Base-by-base conservation (phyloP, 2,888 invertebrate species). In the Trichogramma dendrolimi region DNA sequence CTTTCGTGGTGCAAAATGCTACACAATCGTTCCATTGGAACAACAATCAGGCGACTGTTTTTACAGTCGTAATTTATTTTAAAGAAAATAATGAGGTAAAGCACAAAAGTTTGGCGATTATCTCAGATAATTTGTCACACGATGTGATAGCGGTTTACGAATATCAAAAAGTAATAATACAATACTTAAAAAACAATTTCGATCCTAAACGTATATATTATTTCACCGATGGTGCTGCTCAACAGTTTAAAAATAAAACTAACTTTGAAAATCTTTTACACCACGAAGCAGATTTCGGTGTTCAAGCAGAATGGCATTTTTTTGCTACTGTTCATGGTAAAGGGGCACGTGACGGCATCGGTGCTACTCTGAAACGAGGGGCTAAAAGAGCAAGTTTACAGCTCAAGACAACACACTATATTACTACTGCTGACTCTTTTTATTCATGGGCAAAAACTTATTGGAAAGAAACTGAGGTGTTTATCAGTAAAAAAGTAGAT, bases 301-400 rank as follows among this genome's bases (percentile, higher is more conserved):
- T 40, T 40, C 40, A 53, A 4, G 53, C 53, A 40, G 53, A 53
- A 14, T 53, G 42, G 7, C 40, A 53, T 40, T 53, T 53, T 10
- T 53, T 53, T 53, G 51, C 41, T 4, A 53, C 53, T 40, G 41
- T 43, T 2, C 41, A 40, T 40, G 53, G 53, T 11, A 53, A 51
- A 51, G 41, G 51, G 8, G 40, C 51, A 51, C 41, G 51, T n/a
- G 51, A 51, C 7, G 39, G 51, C 11, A 43, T 53, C 4, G 53
- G 53, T 42, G 53, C 11, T 4, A 10, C 53, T 4, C 10, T 40
- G 5, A 53, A 53, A 41, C 53, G 39, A 1, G 11, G 41, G n/a
- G 53, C 39, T 11, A 53, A 11, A 14, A n/a, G 41, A 40, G 53
- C 40, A n/a, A n/a, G n/a, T n/a, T n/a, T n/a, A n/a, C n/a, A n/a